These are phyloP conservation scores for Trilocha varians DNA, from an alignment of 2,888 invertebrate species.

Conservation along the genomic window DNA sequence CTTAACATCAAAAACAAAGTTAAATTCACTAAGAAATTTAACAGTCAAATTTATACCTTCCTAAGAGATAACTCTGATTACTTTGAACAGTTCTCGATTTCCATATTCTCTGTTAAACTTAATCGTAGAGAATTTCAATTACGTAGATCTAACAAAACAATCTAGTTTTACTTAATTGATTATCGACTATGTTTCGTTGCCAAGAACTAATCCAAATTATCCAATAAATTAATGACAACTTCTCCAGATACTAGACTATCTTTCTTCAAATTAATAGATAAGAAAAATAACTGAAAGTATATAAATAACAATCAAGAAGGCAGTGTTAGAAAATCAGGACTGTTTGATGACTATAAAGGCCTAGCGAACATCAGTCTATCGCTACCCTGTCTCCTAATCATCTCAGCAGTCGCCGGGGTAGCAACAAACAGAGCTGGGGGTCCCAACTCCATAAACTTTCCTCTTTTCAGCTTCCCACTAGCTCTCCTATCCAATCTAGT, in stretches of 20 bases:
- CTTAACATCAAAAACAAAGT: not conserved
- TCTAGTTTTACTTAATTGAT: no score
- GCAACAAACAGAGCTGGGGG: constrained; percentile 58
- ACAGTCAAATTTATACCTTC: constrained; percentile 1
- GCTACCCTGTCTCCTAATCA: constrained; percentile 60
- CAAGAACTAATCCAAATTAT: no score
- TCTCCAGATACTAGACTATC: no score
- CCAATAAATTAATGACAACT: no score
- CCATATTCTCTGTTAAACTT: not conserved
- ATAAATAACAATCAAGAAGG: no score
- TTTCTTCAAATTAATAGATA: no score
- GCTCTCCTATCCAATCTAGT: constrained; percentile 46
- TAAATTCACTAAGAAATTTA: not conserved
- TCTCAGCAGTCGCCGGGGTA: constrained; percentile 57
- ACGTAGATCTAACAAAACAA: not conserved
- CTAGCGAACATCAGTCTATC: constrained; percentile 60
- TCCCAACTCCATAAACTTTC: constrained; percentile 54
- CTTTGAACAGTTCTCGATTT: not conserved
- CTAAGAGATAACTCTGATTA: not conserved
- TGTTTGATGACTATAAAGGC: constrained; percentile 37
- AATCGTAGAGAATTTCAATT: not conserved
- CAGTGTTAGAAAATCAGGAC: no score
- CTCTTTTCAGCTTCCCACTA: constrained; percentile 41
- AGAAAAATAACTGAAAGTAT: no score
- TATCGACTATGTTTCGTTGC: no score